Evolutionary conservation across 2,888 invertebrate species (phyloP), one percentile per base, ranked within the genome.

Genomic region (Sisyra terminalis): DNA sequence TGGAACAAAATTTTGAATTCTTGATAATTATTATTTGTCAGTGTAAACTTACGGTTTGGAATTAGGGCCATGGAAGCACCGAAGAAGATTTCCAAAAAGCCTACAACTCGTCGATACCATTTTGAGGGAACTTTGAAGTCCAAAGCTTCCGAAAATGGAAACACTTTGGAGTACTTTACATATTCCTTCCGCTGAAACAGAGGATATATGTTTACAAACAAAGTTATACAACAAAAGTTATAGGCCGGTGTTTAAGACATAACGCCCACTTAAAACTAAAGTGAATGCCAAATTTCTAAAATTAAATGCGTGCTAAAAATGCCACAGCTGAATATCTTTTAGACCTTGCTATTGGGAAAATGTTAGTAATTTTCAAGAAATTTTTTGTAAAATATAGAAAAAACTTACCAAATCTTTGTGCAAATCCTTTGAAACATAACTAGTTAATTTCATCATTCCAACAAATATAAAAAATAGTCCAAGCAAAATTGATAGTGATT

Each of bases 381-480:
- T 36, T 14, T 3, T 17, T 37, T 2, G 8, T 2, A 41, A 32
- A 41, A 14, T 29, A 16, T 11, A 16, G 13, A n/a, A 36, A 13
- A 44, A 45, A 65, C 83, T 78, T 65, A 93, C 93, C 81, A 94
- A 74, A 67, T 94, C 93, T 71, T 88, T 90, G 63, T 94, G 93
- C 48, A 94, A 74, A 65, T 94, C 94, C 70, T 88, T 88, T 55
- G 89, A 93, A 50, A 94, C 77, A 54, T 82, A 75, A 50, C 90
- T 89, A 48, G 92, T 85, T 48, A 94, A 65, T 67, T 94, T 94
- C 57, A 94, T 81, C 45, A 85, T 78, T 45, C 94, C 94, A 50
- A 93, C 88, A 61, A 94, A 92, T 57, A 94, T 78, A 63, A 94
- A 94, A 68, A 94, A 94, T 54, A 93, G 69, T 47, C 94, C 94